Conservation (phyloP, 64 coral and sea anemone genomes). For the Astreopora myriophthalma region DNA sequence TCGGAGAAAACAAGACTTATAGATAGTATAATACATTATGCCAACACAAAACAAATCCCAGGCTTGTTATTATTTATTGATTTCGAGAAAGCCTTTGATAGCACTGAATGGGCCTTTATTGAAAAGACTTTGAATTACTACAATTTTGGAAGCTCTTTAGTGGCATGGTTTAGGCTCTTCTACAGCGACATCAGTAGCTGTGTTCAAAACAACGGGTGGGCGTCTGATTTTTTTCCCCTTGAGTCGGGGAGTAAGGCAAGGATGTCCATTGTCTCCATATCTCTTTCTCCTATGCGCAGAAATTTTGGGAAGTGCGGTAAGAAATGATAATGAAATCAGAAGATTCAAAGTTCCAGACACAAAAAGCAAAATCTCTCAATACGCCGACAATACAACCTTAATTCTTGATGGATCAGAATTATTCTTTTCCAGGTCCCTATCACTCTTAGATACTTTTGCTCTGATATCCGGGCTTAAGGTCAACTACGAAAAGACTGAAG, state of each 20-base stretch:
- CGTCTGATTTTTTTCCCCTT: slow-evolving; percentile 2
- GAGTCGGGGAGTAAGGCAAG: slow-evolving; percentile 40
- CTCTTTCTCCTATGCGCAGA: slow-evolving; percentile 35
- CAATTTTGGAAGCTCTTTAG: slow-evolving; percentile 3
- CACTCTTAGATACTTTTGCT: background rate
- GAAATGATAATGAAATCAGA: background rate
- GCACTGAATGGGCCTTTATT: slow-evolving; percentile 25
- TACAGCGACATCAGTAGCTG: background rate
- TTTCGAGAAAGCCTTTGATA: slow-evolving; percentile 55
- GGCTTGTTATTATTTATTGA: slow-evolving; percentile 19
- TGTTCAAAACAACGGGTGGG: slow-evolving; percentile 14
- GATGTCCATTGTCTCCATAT: background rate
- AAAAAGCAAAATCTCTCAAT: slow-evolving; percentile 7
- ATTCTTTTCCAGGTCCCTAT: background rate
- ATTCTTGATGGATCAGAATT: background rate
- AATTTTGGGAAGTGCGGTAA: background rate
- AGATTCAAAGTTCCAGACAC: background rate
- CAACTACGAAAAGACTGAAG: slow-evolving; percentile 28
- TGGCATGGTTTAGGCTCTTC: background rate
- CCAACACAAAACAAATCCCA: background rate
- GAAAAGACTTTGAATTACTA: background rate
- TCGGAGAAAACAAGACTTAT: slow-evolving; percentile 36
- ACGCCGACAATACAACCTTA: slow-evolving; percentile 21
- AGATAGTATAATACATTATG: background rate
- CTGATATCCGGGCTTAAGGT: slow-evolving; percentile 15